phyloP scores from a whole-genome alignment of 2,113 vertebrate species.

The Globicephala melas region DNA sequence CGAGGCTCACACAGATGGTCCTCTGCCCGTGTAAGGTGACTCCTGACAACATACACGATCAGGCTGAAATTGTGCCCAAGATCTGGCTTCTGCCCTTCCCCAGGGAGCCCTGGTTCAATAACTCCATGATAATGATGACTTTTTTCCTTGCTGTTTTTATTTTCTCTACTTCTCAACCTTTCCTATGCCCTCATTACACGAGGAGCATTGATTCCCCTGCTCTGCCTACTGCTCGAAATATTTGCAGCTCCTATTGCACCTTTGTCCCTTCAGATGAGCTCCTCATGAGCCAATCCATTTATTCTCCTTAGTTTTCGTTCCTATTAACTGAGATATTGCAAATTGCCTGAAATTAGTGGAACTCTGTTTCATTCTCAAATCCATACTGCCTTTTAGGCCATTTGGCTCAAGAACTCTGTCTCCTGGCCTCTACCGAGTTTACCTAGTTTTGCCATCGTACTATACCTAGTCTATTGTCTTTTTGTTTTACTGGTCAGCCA shows the following conservation, averaged over 20 bases:
- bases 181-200: background rate
- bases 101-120: background rate
- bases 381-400: background rate
- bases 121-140: background rate
- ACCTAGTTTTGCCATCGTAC: background rate
- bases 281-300: background rate
- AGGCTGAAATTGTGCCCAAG: background rate
- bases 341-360: background rate
- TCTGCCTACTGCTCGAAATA: background rate
- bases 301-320: constrained; percentile 3
- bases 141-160: constrained; percentile 28
- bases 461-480: background rate
- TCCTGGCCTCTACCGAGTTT: background rate
- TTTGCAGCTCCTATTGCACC: background rate
- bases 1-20: background rate
- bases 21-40: background rate
- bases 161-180: constrained; percentile 29
- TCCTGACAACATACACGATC: background rate
- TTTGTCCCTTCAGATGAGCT: background rate
- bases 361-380: background rate
- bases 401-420: background rate
- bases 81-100: background rate
- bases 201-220: background rate
- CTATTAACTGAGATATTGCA: constrained; percentile 40
- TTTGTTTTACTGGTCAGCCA: background rate